Conservation (phyloP, 2,113 vertebrate species). For the Eretmochelys imbricata region DNA sequence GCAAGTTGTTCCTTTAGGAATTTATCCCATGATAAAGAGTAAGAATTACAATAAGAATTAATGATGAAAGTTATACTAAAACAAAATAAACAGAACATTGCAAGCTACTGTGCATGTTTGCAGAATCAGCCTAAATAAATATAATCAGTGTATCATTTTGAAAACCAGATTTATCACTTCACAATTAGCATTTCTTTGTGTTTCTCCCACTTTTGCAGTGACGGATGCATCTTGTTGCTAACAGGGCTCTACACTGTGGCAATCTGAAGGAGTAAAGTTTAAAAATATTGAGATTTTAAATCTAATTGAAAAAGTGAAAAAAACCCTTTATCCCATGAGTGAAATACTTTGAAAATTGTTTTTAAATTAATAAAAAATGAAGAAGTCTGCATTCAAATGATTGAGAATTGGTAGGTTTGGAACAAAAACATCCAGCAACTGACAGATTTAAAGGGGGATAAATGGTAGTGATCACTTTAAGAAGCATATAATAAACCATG, state of each 20-base stretch:
- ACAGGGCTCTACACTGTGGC: slow-evolving; percentile 45
- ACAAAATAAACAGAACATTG: background rate
- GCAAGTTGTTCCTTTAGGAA: background rate
- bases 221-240: slow-evolving; percentile 27
- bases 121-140: background rate
- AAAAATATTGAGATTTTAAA: background rate
- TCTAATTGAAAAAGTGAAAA: slow-evolving; percentile 17
- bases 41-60: background rate
- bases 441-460: background rate
- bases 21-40: fast-evolving
- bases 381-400: background rate
- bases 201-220: background rate
- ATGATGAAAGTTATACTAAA: fast-evolving
- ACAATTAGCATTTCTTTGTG: background rate
- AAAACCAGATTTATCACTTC: background rate
- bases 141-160: background rate
- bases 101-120: background rate
- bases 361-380: slow-evolving; percentile 25
- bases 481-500: background rate
- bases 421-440: background rate
- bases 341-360: slow-evolving; percentile 44
- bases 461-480: background rate
- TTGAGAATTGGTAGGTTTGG: slow-evolving; percentile 2
- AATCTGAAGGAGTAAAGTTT: slow-evolving; percentile 26
- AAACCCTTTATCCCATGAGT: slow-evolving; percentile 41